Conservation (phyloP, 2,797 vertebrate species). For the Lerista edwardsae region DNA sequence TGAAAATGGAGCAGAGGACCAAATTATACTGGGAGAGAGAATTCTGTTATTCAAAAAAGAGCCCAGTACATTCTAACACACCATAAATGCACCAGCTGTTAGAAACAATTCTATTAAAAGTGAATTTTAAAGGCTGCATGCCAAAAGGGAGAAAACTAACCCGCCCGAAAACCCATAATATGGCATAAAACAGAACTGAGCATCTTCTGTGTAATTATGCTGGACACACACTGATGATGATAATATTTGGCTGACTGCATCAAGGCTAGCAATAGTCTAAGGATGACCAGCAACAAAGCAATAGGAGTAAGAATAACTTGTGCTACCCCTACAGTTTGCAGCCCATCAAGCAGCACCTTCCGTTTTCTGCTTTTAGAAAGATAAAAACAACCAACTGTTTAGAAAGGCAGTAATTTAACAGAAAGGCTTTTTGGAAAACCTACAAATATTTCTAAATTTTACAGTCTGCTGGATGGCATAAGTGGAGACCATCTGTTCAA, state of each 20-base stretch:
- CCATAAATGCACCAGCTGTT: not conserved
- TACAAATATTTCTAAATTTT: constrained; percentile 59
- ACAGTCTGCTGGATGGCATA: constrained; percentile 59
- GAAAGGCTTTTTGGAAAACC: constrained; percentile 54
- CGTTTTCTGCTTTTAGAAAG: constrained; percentile 35
- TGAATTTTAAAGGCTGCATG: not conserved
- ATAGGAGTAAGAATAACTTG: constrained; percentile 16
- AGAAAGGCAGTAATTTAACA: constrained; percentile 56
- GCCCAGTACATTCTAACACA: not conserved
- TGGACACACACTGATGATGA: not conserved
- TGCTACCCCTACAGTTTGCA: constrained; percentile 36
- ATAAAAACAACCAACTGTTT: constrained; percentile 50
- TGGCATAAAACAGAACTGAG: not conserved
- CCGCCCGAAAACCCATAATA: not conserved
- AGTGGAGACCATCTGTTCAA: constrained; percentile 33
- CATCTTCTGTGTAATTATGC: not conserved
- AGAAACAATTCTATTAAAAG: not conserved
- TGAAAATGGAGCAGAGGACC: not conserved
- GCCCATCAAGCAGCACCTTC: constrained; percentile 9
- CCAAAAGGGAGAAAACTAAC: not conserved
- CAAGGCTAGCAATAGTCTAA: not conserved
- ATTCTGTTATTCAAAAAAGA: not conserved
- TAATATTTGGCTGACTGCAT: not conserved
- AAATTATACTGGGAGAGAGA: not conserved
- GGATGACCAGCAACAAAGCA: rapidly evolving